Conservation (phyloP, 2,797 vertebrate species). For the Philypnodon macrostomus region DNA sequence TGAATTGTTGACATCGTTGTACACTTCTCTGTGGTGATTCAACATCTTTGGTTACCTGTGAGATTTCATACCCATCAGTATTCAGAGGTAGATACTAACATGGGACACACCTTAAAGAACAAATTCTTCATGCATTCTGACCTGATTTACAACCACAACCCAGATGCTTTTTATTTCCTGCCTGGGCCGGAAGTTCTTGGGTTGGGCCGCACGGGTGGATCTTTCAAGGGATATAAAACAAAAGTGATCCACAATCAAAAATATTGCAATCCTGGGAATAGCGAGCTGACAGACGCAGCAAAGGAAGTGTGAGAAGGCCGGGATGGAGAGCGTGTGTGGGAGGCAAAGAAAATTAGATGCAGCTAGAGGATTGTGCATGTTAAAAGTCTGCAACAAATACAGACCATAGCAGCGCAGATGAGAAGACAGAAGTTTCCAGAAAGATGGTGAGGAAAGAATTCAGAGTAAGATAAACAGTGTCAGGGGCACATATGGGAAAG, state of each 20-base stretch:
- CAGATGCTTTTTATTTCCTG: constrained; percentile 31
- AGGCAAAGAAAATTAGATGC: constrained; percentile 54
- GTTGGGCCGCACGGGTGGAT: constrained; percentile 24
- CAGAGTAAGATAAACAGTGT: constrained; percentile 49
- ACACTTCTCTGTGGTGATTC: too few species aligned
- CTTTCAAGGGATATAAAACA: constrained; percentile 15
- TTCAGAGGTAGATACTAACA: too few species aligned
- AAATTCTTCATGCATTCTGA: too few species aligned
- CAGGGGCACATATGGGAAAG: constrained; percentile 62
- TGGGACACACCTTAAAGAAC: too few species aligned
- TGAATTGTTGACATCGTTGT: too few species aligned
- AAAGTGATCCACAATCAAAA: constrained; percentile 21
- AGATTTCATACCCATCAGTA: too few species aligned
- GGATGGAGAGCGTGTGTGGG: constrained; percentile 39
- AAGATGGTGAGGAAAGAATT: constrained; percentile 18
- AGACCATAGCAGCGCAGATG: constrained; percentile 12
- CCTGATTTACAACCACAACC: constrained; percentile 10
- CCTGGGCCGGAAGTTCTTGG: constrained; percentile 23
- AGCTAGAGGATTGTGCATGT: constrained; percentile 23
- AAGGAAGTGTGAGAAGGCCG: constrained; percentile 17
- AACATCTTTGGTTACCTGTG: too few species aligned
- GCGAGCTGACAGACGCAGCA: constrained; percentile 16
- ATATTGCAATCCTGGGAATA: constrained; percentile 34
- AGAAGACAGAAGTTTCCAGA: constrained; percentile 46
- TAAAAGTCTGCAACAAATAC: constrained; percentile 1